These are phyloP conservation scores for Mus pahari DNA, from an alignment of 2,113 vertebrate species.

Conservation along the genomic window DNA sequence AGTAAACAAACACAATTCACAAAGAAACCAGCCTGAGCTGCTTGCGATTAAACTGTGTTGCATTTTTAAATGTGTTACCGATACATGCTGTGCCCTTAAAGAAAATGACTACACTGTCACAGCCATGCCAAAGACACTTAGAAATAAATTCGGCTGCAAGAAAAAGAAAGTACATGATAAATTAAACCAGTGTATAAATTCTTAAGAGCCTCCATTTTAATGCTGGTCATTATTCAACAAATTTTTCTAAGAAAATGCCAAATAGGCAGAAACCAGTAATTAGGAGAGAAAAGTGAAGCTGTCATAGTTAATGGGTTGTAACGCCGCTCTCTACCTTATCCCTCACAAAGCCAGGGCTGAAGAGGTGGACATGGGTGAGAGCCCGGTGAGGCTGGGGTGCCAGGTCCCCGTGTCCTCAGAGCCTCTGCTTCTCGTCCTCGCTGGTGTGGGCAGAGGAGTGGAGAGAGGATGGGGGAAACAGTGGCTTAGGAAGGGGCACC, in stretches of 20 bases:
- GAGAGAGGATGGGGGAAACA: neutral
- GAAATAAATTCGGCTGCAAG: constrained; percentile 99
- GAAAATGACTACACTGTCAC: constrained; percentile 98
- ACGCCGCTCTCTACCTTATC: constrained; percentile 93
- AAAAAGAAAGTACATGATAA: constrained; percentile 99
- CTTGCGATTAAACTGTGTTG: constrained; percentile 92
- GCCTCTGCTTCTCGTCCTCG: neutral
- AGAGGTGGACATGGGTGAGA: constrained; percentile 81
- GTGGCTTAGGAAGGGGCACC: neutral
- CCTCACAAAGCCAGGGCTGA: constrained; percentile 87
- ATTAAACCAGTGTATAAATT: constrained; percentile 99
- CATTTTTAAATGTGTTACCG: constrained; percentile 93
- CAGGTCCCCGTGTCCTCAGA: neutral
- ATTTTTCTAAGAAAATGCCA: constrained; percentile 99
- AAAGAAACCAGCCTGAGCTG: constrained; percentile 90
- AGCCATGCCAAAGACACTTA: constrained; percentile 93
- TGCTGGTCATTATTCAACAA: constrained; percentile 99
- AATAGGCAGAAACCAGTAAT: constrained; percentile 99
- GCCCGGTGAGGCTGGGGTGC: neutral
- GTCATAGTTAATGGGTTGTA: constrained; percentile 99
- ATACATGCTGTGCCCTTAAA: constrained; percentile 98
- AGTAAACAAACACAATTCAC: constrained; percentile 94
- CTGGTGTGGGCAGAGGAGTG: accelerated
- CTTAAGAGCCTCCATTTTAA: constrained; percentile 99
- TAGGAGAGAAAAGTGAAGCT: constrained; percentile 99